phyloP scores from a whole-genome alignment of 2,797 vertebrate genomes.

The Picus viridis region DNA sequence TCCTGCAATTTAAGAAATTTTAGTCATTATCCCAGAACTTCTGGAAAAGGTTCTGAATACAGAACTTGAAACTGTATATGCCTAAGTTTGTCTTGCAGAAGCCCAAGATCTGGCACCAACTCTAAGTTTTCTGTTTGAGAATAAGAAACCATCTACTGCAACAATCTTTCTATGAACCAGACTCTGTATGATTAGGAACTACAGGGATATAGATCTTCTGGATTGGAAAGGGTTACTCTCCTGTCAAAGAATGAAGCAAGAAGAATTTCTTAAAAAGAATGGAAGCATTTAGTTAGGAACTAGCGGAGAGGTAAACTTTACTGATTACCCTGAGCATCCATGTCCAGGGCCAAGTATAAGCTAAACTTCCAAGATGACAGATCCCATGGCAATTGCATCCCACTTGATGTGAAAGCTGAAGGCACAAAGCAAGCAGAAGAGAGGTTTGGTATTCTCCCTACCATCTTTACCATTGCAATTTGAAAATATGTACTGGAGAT shows the following conservation, averaged over 20 bases:
- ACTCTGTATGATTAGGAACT: not conserved
- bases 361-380: not conserved
- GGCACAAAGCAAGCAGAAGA: not conserved
- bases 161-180: not conserved
- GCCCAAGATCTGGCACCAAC: not conserved
- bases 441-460: not conserved
- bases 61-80: not conserved
- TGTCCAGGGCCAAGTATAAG: not conserved
- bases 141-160: not conserved
- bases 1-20: not conserved
- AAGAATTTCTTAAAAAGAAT: not conserved
- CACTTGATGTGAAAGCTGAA: not conserved
- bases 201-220: not conserved
- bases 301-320: not conserved
- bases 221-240: not conserved
- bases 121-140: not conserved
- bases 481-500: not conserved
- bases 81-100: not conserved
- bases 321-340: not conserved
- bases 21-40: not conserved
- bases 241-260: not conserved
- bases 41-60: not conserved
- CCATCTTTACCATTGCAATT: not conserved
- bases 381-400: fast-evolving
- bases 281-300: not conserved